Conservation (phyloP, 2,113 vertebrate species). For the Geococcyx californianus region DNA sequence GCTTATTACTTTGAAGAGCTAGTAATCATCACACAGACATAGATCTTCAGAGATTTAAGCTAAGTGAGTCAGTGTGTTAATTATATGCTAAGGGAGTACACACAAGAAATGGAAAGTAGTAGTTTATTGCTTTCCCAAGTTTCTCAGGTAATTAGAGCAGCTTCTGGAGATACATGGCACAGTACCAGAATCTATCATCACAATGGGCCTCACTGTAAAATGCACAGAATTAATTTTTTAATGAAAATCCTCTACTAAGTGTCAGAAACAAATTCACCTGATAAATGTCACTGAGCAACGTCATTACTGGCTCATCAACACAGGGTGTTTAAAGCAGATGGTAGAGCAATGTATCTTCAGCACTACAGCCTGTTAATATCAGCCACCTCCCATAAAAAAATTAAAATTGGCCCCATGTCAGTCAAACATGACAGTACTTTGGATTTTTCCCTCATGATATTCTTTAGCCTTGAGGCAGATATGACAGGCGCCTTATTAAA, state of each 20-base stretch:
- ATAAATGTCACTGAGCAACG: constrained; percentile 77
- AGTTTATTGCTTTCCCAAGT: constrained; percentile 76
- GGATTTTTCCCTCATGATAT: constrained; percentile 80
- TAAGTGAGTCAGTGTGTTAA: constrained; percentile 75
- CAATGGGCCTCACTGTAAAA: constrained; percentile 70
- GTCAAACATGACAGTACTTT: constrained; percentile 84
- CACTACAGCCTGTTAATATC: constrained; percentile 74
- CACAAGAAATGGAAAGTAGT: constrained; percentile 72
- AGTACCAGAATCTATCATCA: constrained; percentile 76
- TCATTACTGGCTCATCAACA: constrained; percentile 76
- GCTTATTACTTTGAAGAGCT: constrained; percentile 56
- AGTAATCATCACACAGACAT: constrained; percentile 55
- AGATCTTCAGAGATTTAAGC: constrained; percentile 60
- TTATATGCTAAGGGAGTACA: constrained; percentile 71
- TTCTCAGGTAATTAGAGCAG: constrained; percentile 76
- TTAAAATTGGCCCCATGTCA: constrained; percentile 83
- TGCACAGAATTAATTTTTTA: constrained; percentile 76
- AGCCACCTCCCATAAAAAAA: constrained; percentile 76
- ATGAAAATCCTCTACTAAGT: constrained; percentile 71
- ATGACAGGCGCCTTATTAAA: constrained; percentile 87
- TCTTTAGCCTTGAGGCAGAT: constrained; percentile 85
- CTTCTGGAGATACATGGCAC: constrained; percentile 69
- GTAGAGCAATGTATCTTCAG: constrained; percentile 62
- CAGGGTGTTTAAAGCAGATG: constrained; percentile 73
- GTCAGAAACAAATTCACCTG: constrained; percentile 70